phyloP scores from a whole-genome alignment of 2,113 vertebrate species.

The Vulpes ferrilata region DNA sequence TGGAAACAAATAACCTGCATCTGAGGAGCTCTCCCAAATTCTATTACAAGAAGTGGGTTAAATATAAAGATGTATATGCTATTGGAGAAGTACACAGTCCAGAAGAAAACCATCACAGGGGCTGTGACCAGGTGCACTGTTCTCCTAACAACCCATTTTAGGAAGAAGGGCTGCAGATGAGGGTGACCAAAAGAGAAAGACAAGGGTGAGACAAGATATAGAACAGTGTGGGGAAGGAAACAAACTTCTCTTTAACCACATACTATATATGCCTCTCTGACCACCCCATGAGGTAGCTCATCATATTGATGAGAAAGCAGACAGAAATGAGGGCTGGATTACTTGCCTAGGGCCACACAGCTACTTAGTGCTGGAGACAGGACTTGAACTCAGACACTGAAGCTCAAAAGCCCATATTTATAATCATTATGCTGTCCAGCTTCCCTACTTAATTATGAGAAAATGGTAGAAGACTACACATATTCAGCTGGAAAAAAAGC shows the following conservation, averaged over 20 bases:
- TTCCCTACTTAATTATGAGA: neutral
- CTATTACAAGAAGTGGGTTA: neutral
- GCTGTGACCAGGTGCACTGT: neutral
- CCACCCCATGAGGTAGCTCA: neutral
- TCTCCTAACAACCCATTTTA: neutral
- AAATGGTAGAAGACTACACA: neutral
- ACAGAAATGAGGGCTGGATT: neutral
- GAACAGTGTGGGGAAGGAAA: neutral
- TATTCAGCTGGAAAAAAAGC: neutral
- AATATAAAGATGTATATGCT: neutral
- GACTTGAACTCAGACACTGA: neutral
- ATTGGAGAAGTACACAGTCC: neutral
- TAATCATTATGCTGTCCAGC: neutral
- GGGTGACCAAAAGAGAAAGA: neutral
- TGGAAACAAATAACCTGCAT: neutral
- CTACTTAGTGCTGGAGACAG: neutral
- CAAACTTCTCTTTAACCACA: neutral
- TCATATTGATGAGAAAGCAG: neutral
- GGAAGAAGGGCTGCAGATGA: neutral
- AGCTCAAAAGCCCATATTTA: neutral
- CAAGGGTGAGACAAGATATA: neutral
- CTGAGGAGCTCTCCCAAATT: neutral
- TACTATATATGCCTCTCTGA: neutral
- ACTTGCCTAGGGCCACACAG: neutral
- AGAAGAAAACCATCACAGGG: neutral